A percentile compares a stretch with the other conserved stretches of the same genome.
Conservation (phyloP, 2,888 invertebrate species). For the Andrena bucephala region DNA sequence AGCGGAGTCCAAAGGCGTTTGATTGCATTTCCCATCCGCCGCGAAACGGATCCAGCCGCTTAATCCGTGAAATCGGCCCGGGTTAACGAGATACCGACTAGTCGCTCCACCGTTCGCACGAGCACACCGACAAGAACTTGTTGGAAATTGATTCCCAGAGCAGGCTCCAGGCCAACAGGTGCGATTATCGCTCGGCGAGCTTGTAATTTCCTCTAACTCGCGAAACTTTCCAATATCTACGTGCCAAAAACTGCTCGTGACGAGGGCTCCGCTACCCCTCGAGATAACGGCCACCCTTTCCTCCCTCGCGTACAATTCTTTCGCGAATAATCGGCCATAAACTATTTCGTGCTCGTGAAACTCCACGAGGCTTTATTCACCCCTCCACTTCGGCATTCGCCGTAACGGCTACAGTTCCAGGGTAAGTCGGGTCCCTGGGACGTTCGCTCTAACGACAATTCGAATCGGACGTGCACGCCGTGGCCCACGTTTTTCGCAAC, state of each 20-base stretch:
- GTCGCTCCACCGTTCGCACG: slow-evolving; percentile 31
- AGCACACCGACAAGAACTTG: slow-evolving; percentile 45
- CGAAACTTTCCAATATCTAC: slow-evolving; percentile 31
- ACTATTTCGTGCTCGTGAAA: slow-evolving; percentile 2
- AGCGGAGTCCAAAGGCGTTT: slow-evolving; percentile 14
- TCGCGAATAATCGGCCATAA: background rate
- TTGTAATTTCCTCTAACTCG: slow-evolving; percentile 39
- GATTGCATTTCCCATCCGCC: slow-evolving; percentile 38
- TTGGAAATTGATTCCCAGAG: slow-evolving; percentile 63
- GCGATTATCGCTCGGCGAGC: slow-evolving; percentile 40
- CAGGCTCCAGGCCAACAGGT: slow-evolving; percentile 50
- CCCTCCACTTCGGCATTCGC: background rate
- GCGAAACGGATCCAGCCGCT: slow-evolving; percentile 46
- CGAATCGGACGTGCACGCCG: background rate
- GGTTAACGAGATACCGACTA: slow-evolving; percentile 63
- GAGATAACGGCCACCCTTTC: background rate
- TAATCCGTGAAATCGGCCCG: slow-evolving; percentile 43
- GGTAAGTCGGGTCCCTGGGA: slow-evolving; percentile 6
- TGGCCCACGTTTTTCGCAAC: background rate
- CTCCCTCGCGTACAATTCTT: background rate
- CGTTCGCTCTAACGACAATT: background rate
- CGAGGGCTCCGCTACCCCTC: background rate
- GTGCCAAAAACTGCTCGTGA: slow-evolving; percentile 11
- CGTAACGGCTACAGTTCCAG: background rate
- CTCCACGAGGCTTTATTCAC: slow-evolving; percentile 15